A percentile compares a stretch with the other conserved stretches of the same genome.
Evolutionary conservation across 2,797 vertebrate genomes (phyloP).

Genomic region (Toxotes lorentzi): DNA sequence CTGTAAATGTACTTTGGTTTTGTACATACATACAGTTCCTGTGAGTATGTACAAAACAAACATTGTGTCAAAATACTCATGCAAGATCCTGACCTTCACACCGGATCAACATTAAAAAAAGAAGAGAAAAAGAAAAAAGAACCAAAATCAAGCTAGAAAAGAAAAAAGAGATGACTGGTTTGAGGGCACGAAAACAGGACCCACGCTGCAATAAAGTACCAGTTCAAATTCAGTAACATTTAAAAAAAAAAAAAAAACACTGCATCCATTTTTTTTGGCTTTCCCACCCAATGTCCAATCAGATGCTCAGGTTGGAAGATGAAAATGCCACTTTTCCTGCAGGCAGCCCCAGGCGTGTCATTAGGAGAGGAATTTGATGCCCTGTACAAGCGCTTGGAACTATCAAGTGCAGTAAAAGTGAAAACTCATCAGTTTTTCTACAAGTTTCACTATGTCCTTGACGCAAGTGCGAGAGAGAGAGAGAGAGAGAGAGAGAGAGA

Average conservation of each 20-base stretch:
- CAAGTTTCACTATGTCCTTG: slow-evolving; percentile 92
- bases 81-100: slow-evolving; percentile 8
- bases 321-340: slow-evolving; percentile 96
- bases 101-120: not conserved
- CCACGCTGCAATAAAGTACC: slow-evolving; percentile 7
- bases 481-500: slow-evolving; percentile 11
- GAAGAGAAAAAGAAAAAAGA: not conserved
- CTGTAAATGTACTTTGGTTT: too few relatives aligned
- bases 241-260: slow-evolving; percentile 50
- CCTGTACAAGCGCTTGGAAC: slow-evolving; percentile 92
- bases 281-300: slow-evolving; percentile 77
- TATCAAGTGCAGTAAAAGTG: slow-evolving; percentile 94
- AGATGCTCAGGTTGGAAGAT: slow-evolving; percentile 90
- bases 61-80: not conserved
- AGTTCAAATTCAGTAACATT: slow-evolving; percentile 38
- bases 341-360: slow-evolving; percentile 96
- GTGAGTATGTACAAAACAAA: not conserved
- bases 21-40: too few relatives aligned
- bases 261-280: slow-evolving; percentile 54
- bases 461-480: slow-evolving; percentile 83
- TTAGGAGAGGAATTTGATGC: slow-evolving; percentile 97
- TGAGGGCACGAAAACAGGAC: slow-evolving; percentile 31
- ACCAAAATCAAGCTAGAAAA: slow-evolving; percentile 23
- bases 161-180: slow-evolving; percentile 40
- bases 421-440: slow-evolving; percentile 95